Percentiles rank a stretch among this genome's conserved stretches.
Evolutionary conservation across 2,888 invertebrate species (phyloP).

Genomic region (Alentia gelatinosa): DNA sequence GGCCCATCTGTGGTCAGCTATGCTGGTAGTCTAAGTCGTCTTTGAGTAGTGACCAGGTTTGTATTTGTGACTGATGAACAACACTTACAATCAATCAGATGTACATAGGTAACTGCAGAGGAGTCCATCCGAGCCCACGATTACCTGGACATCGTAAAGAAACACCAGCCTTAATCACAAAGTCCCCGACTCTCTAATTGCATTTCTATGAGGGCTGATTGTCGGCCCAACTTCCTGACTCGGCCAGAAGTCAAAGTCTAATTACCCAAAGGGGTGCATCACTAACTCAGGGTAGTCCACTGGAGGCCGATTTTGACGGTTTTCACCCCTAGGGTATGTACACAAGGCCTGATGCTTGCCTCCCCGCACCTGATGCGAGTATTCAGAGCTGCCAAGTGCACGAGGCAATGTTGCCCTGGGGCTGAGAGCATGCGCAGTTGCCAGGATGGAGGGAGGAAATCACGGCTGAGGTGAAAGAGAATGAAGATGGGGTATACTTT

Average conservation of each 20-base stretch:
- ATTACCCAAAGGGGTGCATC: neutral
- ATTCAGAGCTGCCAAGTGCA: neutral
- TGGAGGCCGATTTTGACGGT: neutral
- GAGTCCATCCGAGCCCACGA: neutral
- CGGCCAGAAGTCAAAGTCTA: neutral
- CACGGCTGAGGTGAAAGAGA: neutral
- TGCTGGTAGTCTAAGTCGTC: too few species aligned
- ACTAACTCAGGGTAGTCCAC: neutral
- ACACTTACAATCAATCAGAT: slow-evolving; percentile 10
- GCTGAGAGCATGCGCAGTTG: neutral
- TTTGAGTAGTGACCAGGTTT: neutral
- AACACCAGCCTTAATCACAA: neutral
- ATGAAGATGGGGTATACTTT: neutral
- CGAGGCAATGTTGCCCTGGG: neutral
- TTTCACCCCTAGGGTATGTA: neutral
- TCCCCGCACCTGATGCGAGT: neutral
- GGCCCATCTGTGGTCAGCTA: too few species aligned
- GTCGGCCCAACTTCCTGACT: neutral
- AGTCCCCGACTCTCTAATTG: neutral
- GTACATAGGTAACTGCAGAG: too few species aligned
- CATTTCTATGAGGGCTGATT: neutral
- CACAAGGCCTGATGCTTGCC: neutral
- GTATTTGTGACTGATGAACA: neutral
- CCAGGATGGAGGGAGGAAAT: neutral
- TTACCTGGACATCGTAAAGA: neutral